A percentile compares a stretch with the other conserved stretches of the same genome.
These are phyloP conservation scores for Phaetusa simplex DNA, from an alignment of 2,113 vertebrate species.

Conservation along the genomic window DNA sequence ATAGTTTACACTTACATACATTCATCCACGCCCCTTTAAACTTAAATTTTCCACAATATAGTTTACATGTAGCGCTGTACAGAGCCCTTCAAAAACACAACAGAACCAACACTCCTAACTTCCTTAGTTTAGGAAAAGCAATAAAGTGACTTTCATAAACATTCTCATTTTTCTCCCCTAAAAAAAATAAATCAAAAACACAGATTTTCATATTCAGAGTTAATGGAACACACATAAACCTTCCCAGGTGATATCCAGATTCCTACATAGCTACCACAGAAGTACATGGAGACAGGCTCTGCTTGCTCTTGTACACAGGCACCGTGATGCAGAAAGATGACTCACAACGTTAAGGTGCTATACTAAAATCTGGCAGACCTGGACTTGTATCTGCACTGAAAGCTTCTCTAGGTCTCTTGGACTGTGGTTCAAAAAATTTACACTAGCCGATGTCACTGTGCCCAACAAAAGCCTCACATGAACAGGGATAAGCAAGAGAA, in stretches of 20 bases:
- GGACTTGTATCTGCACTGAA: neutral
- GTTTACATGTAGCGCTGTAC: neutral
- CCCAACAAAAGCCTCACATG: neutral
- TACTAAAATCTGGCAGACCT: neutral
- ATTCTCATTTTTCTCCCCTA: neutral
- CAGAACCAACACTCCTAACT: neutral
- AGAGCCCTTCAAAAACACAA: neutral
- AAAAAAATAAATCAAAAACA: neutral
- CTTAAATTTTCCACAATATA: neutral
- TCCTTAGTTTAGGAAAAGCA: neutral
- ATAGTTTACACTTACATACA: neutral
- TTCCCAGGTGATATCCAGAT: neutral
- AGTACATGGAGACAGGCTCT: neutral
- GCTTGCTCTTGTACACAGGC: neutral
- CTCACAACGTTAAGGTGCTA: neutral
- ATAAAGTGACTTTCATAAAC: neutral
- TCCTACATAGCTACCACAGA: neutral
- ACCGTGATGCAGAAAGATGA: neutral
- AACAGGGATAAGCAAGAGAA: neutral
- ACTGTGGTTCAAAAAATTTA: neutral
- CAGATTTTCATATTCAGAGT: neutral
- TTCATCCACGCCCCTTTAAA: neutral
- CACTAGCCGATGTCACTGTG: neutral
- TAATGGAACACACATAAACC: neutral
- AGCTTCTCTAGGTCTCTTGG: neutral